Evolutionary conservation across 2,797 vertebrate species (phyloP).

Genomic region (Lophius americanus): DNA sequence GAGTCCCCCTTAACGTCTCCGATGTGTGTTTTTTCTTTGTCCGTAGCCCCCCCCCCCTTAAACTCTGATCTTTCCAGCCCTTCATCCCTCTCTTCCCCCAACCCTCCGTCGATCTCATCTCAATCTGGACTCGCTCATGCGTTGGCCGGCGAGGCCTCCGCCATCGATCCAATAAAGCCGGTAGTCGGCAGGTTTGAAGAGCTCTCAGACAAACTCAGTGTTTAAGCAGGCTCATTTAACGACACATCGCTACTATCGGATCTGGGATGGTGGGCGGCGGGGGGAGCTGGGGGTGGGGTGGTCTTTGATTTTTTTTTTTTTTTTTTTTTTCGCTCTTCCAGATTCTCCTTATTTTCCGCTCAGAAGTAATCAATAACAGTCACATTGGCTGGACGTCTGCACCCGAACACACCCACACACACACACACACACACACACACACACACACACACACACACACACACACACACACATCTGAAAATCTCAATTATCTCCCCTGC

Average conservation of each 20-base stretch:
- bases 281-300: not conserved
- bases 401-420: too few species aligned
- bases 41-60: constrained; percentile 12
- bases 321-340: constrained; percentile 11
- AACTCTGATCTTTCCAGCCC: constrained; percentile 17
- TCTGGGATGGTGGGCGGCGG: constrained; percentile 12
- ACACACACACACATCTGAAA: constrained; percentile 32
- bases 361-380: constrained; percentile 71
- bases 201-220: constrained; percentile 54
- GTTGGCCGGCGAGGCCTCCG: constrained; percentile 54
- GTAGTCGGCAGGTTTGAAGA: constrained; percentile 46
- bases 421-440: constrained; percentile 18
- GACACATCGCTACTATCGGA: constrained; percentile 52
- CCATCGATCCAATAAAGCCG: constrained; percentile 79
- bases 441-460: constrained; percentile 22
- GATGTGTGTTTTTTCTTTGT: constrained; percentile 30
- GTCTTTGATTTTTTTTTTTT: constrained; percentile 17
- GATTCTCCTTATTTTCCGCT: constrained; percentile 50
- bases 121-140: constrained; percentile 57
- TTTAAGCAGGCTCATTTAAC: constrained; percentile 69
- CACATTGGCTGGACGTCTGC: constrained; percentile 36
- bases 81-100: constrained; percentile 4
- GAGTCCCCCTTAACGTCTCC: constrained; percentile 17
- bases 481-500: constrained; percentile 57
- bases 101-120: constrained; percentile 49